These are phyloP conservation scores for Tachina grossa DNA, from an alignment of 2,888 invertebrate genomes.

Conservation along the genomic window DNA sequence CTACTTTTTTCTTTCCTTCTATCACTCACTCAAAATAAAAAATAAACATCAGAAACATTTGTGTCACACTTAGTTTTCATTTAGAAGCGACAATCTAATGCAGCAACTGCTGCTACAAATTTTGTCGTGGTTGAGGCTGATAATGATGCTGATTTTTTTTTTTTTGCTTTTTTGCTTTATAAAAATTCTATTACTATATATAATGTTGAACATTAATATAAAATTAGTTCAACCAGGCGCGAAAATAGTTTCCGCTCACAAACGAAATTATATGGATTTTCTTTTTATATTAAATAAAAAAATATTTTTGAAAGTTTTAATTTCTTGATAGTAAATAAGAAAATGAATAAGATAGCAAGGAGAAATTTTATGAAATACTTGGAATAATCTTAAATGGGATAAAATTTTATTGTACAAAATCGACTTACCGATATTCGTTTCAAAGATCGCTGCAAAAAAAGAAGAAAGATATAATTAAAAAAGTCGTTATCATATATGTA, in stretches of 20 bases:
- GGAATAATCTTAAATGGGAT: neutral
- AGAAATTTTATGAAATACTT: neutral
- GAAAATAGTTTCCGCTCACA: slow-evolving; percentile 71
- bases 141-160: slow-evolving; percentile 25
- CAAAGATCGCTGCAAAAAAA: neutral
- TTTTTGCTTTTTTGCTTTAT: slow-evolving; percentile 27
- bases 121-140: slow-evolving; percentile 10
- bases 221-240: slow-evolving; percentile 71
- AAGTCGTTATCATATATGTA: neutral
- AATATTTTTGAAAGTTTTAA: slow-evolving; percentile 12
- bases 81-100: slow-evolving; percentile 10
- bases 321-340: neutral
- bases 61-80: slow-evolving; percentile 58
- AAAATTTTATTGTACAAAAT: neutral
- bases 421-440: slow-evolving; percentile 5
- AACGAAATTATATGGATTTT: slow-evolving; percentile 54
- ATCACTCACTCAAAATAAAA: slow-evolving; percentile 41
- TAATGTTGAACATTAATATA: slow-evolving; percentile 65
- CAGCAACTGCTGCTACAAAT: slow-evolving; percentile 16
- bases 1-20: slow-evolving; percentile 12
- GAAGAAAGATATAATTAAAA: neutral
- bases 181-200: slow-evolving; percentile 60
- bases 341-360: neutral
- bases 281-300: slow-evolving; percentile 31
- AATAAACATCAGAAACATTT: slow-evolving; percentile 44